phyloP scores from a whole-genome alignment of 2,113 vertebrate genomes.

The Falcunculus frontatus region DNA sequence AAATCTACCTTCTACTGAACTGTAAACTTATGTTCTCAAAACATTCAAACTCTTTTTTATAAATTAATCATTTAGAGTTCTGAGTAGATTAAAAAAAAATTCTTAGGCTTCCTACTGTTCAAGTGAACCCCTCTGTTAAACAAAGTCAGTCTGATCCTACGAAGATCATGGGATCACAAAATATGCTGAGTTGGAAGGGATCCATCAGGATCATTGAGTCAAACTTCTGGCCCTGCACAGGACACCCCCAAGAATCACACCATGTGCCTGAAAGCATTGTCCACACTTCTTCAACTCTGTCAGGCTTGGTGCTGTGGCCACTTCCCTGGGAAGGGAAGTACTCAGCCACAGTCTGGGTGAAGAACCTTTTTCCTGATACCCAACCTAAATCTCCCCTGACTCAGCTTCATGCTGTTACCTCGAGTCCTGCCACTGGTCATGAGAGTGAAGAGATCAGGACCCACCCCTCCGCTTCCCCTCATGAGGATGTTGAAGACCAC shows the following conservation, averaged over 20 bases:
- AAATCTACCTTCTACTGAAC: not conserved
- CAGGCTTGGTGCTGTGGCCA: not conserved
- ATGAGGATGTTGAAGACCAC: not conserved
- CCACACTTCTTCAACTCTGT: not conserved
- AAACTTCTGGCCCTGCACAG: not conserved
- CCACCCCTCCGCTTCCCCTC: too few species aligned
- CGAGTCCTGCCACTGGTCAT: not conserved
- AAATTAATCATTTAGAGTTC: not conserved
- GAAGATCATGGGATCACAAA: not conserved
- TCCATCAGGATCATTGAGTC: fast-evolving
- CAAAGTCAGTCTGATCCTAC: not conserved
- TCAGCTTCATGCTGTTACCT: not conserved
- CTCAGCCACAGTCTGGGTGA: not conserved
- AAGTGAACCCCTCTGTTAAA: not conserved
- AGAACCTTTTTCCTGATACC: not conserved
- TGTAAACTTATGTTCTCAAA: not conserved
- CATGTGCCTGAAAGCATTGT: not conserved
- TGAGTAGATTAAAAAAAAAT: not conserved
- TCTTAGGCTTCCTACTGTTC: not conserved
- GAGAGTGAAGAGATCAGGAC: not conserved
- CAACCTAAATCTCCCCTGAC: not conserved
- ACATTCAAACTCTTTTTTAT: not conserved
- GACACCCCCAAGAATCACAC: not conserved
- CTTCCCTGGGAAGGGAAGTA: not conserved
- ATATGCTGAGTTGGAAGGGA: not conserved